Percentiles rank a stretch among this genome's conserved stretches.
Evolutionary conservation across 2,113 vertebrate species (phyloP).

Genomic region (Orientallactaga bullata): DNA sequence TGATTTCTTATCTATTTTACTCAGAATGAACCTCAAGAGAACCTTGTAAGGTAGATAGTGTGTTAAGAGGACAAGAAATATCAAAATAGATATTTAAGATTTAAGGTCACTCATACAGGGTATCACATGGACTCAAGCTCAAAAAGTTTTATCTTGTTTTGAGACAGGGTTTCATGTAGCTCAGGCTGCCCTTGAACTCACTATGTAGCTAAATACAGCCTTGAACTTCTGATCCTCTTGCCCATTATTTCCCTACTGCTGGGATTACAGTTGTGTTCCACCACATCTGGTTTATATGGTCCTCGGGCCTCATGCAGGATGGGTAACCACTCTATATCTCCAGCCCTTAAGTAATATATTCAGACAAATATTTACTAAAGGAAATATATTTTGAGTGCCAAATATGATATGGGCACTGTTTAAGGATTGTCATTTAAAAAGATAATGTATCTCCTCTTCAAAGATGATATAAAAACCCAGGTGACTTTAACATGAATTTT

Average conservation of each 20-base stretch:
- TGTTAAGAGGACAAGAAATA: background rate
- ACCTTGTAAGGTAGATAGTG: background rate
- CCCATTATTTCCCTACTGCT: too few relatives aligned
- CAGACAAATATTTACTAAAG: background rate
- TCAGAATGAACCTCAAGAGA: background rate
- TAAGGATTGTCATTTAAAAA: constrained; percentile 7
- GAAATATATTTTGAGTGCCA: background rate
- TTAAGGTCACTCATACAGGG: background rate
- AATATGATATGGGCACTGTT: background rate
- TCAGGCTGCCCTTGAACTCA: too few relatives aligned
- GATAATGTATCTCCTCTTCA: background rate
- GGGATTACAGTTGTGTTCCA: too few relatives aligned
- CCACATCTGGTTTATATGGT: too few relatives aligned
- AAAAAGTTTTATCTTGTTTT: too few relatives aligned
- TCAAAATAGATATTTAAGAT: background rate
- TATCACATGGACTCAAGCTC: too few relatives aligned
- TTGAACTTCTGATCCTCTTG: too few relatives aligned
- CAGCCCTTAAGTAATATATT: background rate
- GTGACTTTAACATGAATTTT: background rate
- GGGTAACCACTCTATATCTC: too few relatives aligned
- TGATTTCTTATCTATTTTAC: background rate
- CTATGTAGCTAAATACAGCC: too few relatives aligned
- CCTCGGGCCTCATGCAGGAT: too few relatives aligned
- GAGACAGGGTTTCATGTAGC: too few relatives aligned
- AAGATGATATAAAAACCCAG: background rate